These are phyloP conservation scores for Tanytarsus gracilentus DNA, from an alignment of 2,888 invertebrate genomes.

Conservation along the genomic window DNA sequence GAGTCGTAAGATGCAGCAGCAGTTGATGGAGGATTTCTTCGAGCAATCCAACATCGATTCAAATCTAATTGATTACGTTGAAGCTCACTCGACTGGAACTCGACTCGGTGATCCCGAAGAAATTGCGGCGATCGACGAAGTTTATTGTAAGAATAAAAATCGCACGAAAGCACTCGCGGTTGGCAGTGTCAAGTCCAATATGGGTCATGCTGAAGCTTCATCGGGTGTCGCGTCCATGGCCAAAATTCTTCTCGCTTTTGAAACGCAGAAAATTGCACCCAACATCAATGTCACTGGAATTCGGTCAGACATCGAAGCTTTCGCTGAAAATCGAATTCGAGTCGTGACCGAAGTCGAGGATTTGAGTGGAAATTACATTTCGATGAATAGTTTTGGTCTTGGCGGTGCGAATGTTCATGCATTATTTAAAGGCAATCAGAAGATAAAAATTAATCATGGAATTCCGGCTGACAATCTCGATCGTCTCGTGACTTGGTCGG, in stretches of 20 bases:
- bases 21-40: conserved; percentile 46
- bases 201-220: conserved; percentile 78
- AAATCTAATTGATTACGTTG: conserved; percentile 47
- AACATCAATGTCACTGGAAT: conserved; percentile 64
- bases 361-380: conserved; percentile 62
- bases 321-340: conserved; percentile 49
- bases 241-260: conserved; percentile 65
- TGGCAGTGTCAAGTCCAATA: conserved; percentile 79
- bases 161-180: conserved; percentile 62
- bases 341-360: conserved; percentile 60
- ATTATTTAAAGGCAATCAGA: too few species aligned
- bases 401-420: too few species aligned
- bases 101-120: conserved; percentile 72
- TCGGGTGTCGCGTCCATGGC: conserved; percentile 68
- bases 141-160: too few species aligned
- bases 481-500: conserved; percentile 59
- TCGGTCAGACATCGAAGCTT: conserved; percentile 48
- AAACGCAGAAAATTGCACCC: conserved; percentile 63
- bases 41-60: conserved; percentile 46
- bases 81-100: conserved; percentile 51
- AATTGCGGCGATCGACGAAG: conserved; percentile 61
- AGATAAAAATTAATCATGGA: too few species aligned
- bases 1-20: conserved; percentile 34
- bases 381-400: conserved; percentile 65
- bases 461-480: too few species aligned